Evolutionary conservation across 2,797 vertebrate species (phyloP), one percentile per base, ranked within the genome.

Genomic region (Natrix natrix): DNA sequence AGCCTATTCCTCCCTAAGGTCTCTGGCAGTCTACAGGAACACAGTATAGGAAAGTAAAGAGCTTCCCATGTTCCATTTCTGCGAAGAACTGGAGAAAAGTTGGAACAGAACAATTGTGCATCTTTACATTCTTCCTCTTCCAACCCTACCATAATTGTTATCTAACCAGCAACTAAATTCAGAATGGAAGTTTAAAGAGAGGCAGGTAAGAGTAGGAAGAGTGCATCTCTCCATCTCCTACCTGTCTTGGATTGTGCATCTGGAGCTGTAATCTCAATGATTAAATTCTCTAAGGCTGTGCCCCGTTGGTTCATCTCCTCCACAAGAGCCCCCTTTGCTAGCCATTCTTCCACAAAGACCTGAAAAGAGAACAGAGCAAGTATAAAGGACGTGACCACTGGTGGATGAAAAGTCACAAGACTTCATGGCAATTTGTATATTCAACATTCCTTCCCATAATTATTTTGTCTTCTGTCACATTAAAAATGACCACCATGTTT

Each of bases 261-360:
- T 5, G 99, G 98, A 48, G 98, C 98, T 0, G 99, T 99, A 52
- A 99, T 98, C 95, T 98, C 98, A 95, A 99, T 97, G 55, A 99
- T 99, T 91, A 98, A 97, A 54, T 97, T 98, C 97, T 99, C 99
- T 95, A 99, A 97, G 95, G 99, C 98, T 0, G 98, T 98, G 92
- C 99, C 98, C 20, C 97, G 98, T 96, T 96, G 97, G 94, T 98
- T 98, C 59, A 99, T 98, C 93, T 99, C 98, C 96, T 99, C 98
- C 86, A 99, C 98, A 43, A 98, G 97, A 12, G 96, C 92, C 37
- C 97, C 97, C 90, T 98, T 98, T 2, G 97, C 98, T 93, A 98
- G 97, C 99, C 99, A 99, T 94, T 99, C 98, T 61, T 96, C 97
- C 93, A 98, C 93, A 69, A 99, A 97, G 95, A 98, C 97, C 99